Evolutionary conservation across 1,140 invertebrate species (phyloP), one percentile per base, ranked within the genome.

Genomic region (Drosophila miranda): DNA sequence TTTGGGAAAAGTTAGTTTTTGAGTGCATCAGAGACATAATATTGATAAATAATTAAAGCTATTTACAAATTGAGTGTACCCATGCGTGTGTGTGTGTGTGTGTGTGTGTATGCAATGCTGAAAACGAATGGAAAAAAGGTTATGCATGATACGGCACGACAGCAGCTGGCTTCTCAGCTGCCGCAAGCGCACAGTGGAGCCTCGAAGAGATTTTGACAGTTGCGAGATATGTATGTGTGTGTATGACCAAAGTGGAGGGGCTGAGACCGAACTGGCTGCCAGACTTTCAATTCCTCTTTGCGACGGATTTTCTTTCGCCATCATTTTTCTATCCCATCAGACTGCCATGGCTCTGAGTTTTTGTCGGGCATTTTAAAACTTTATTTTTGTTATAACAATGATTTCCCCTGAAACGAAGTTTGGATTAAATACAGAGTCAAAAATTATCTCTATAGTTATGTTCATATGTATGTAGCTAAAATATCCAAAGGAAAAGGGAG

Each of bases 261-360:
- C 34, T 38, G 34, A 38, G 34, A 38, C 34, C 44, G 56, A 19
- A 50, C 28, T 54, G 52, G 46, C 63, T 66, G 61, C 62, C 52
- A 66, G 52, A 69, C 66, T 69, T 72, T 68, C 63, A 55, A 60
- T 67, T 75, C 72, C 71, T 51, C 71, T 75, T 75, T 75, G 48
- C 50, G 41, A 48, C 48, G 60, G 59, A 44, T 67, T 75, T 67
- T 75, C 61, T 66, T 66, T 50, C 30, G 53, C 54, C 70, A 64
- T 64, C 60, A 54, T 74, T 73, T 73, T 75, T 58, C 60, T 58
- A 48, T 73, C 50, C 11, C 34, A 13, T 4, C 34, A 38, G 34
- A 38, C 34, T 38, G 34, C 13, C 34, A 11, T 38, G 34, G 34
- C 34, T 38, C 2, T 13, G 34, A 4, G 34, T 1, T 38, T 38